Evolutionary conservation across 2,888 invertebrate species (phyloP).

Genomic region (Exocentrus adspersus): DNA sequence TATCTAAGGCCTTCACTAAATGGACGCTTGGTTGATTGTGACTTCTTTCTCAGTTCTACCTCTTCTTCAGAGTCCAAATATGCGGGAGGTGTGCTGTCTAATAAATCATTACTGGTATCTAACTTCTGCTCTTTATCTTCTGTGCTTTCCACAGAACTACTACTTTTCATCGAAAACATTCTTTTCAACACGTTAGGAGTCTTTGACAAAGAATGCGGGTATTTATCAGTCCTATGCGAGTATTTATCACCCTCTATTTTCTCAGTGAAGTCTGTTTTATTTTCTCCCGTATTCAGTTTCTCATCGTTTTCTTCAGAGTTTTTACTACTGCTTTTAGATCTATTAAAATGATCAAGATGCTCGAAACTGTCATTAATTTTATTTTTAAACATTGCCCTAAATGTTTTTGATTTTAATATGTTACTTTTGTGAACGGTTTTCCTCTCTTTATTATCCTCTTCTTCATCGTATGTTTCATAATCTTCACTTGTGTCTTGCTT

Average conservation of each 20-base stretch:
- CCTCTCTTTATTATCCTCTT: background rate
- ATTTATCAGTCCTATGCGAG: background rate
- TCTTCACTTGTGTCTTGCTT: background rate
- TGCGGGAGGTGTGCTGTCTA: background rate
- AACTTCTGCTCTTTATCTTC: background rate
- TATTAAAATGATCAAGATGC: background rate
- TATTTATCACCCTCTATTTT: background rate
- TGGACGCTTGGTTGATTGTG: background rate
- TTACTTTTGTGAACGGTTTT: background rate
- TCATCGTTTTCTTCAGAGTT: background rate
- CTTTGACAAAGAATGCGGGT: no score
- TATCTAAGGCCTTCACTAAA: background rate
- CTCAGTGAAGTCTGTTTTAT: background rate
- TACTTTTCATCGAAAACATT: background rate
- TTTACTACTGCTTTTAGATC: background rate
- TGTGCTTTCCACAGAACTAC: background rate
- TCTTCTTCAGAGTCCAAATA: background rate
- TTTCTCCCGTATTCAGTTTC: background rate
- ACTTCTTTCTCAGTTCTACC: background rate
- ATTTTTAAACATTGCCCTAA: background rate
- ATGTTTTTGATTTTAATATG: background rate
- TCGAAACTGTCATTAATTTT: background rate
- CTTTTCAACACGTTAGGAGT: conserved; percentile 1
- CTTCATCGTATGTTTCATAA: background rate
- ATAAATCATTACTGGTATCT: no score